phyloP scores from a whole-genome alignment of 2,113 vertebrate genomes.

The Periophthalmodon schlosseri region DNA sequence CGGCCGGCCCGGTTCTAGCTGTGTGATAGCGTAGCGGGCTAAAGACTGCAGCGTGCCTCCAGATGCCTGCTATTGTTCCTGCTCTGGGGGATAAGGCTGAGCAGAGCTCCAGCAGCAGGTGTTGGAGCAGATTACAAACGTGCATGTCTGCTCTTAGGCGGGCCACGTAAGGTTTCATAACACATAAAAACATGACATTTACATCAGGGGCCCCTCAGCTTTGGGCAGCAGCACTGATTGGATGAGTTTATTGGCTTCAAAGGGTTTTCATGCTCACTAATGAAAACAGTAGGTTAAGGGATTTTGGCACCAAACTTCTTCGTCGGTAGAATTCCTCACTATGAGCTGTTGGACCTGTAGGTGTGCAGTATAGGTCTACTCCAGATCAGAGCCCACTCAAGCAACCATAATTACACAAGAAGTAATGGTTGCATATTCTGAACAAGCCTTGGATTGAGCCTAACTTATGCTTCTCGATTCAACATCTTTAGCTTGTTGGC shows the following conservation, averaged over 20 bases:
- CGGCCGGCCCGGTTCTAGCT: no score
- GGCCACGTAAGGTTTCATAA: conserved; percentile 44
- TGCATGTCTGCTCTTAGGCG: conserved; percentile 25
- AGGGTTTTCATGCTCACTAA: conserved; percentile 63
- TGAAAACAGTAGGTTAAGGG: conserved; percentile 68
- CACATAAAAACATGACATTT: conserved; percentile 52
- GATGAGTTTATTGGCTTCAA: conserved; percentile 58
- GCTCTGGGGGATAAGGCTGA: conserved; percentile 51
- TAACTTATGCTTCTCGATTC: not conserved
- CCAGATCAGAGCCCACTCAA: no score
- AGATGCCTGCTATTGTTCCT: conserved; percentile 56
- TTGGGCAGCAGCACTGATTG: conserved; percentile 38
- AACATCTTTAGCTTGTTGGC: not conserved
- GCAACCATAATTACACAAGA: not conserved
- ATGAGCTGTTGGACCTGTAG: conserved; percentile 11
- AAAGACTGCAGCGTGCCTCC: conserved; percentile 12
- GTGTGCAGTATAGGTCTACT: no score
- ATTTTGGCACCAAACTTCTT: conserved; percentile 42
- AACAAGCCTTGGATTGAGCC: not conserved
- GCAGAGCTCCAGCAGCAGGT: conserved; percentile 55
- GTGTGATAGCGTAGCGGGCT: conserved; percentile 44
- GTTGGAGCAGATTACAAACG: conserved; percentile 59
- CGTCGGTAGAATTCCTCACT: conserved; percentile 48
- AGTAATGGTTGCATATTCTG: not conserved
- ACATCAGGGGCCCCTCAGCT: conserved; percentile 49